Evolutionary conservation across 1,140 invertebrate species (phyloP).

Genomic region (Euwallacea similis): DNA sequence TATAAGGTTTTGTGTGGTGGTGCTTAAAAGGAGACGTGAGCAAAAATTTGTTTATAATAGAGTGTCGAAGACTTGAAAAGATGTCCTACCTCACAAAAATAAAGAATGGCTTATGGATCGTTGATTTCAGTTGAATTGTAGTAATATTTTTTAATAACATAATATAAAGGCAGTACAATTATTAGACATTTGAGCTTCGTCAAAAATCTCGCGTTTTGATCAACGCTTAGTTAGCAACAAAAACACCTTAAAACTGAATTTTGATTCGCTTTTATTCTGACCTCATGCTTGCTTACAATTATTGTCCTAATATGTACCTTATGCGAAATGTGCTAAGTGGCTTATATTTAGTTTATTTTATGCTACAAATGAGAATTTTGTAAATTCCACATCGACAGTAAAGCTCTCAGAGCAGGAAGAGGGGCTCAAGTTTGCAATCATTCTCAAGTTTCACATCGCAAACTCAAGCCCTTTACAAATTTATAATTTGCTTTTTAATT

Average conservation of each 20-base stretch:
- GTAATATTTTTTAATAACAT: neutral
- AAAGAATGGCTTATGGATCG: neutral
- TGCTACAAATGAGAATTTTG: slow-evolving; percentile 30
- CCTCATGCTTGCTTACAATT: slow-evolving; percentile 18
- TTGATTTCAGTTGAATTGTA: slow-evolving; percentile 1
- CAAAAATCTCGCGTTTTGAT: too few species aligned
- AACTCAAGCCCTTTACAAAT: neutral
- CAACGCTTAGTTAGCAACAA: too few species aligned
- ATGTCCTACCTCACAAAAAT: neutral
- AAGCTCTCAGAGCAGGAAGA: neutral
- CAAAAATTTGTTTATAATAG: too few species aligned
- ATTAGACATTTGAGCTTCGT: too few species aligned
- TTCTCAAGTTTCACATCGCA: neutral
- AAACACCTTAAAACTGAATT: neutral
- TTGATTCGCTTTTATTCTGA: neutral
- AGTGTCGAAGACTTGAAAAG: too few species aligned
- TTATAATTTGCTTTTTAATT: slow-evolving; percentile 14
- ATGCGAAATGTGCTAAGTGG: slow-evolving; percentile 12
- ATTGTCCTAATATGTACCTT: slow-evolving; percentile 30
- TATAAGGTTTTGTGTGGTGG: neutral
- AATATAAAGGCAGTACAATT: too few species aligned
- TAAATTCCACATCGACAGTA: slow-evolving; percentile 29
- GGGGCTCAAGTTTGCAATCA: neutral
- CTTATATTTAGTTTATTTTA: slow-evolving; percentile 13
- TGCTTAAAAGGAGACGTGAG: too few species aligned